Evolutionary conservation across 2,888 invertebrate species (phyloP), one percentile per base, ranked within the genome.

Genomic region (Macrostomum cliftonense): DNA sequence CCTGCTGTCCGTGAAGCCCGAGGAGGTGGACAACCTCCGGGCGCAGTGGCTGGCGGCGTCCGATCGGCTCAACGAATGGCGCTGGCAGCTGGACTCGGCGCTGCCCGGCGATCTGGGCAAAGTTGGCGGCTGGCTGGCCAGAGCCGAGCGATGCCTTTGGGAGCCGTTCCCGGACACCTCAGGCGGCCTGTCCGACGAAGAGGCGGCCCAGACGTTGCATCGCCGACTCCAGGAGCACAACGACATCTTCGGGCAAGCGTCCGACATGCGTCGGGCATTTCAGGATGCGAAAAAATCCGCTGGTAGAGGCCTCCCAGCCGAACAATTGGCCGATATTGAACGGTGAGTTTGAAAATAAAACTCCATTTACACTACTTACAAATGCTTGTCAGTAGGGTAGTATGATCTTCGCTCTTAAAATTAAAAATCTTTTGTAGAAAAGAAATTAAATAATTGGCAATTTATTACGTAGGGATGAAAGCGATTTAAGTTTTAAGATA

Each of bases 101-200:
- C 73, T 91, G 47, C 86, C 87, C 9, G 85, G 84, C 39, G 83
- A 83, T 60, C 79, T 91, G 58, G 82, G 82, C 51, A 76, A 78
- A 55, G 77, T 87, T 16, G 89, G 86, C 46, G 82, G 83, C 67
- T 89, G 89, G 88, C 71, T 93, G 47, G 82, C 83, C 53, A 79
- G 79, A 58, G 91, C 88, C 16, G 68, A 68, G 56, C 60, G 61
- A 45, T 45, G 63, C 40, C 53, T 68, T 38, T 58, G 57, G 37
- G 56, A 57, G 20, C 46, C 46, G 13, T 46, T 17, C 40, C 54
- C 47, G 21, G 51, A 56, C 46, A 58, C 58, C 20, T 83, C 86
- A 7, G 77, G 78, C 40, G 62, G 61, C 28, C 77, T 76, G 47
- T 57, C 55, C 7, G 28, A 79, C 62, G 81, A 86, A 77, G 85